Conservation (phyloP, 2,797 vertebrate species). For the Steatocranus sp. region DNA sequence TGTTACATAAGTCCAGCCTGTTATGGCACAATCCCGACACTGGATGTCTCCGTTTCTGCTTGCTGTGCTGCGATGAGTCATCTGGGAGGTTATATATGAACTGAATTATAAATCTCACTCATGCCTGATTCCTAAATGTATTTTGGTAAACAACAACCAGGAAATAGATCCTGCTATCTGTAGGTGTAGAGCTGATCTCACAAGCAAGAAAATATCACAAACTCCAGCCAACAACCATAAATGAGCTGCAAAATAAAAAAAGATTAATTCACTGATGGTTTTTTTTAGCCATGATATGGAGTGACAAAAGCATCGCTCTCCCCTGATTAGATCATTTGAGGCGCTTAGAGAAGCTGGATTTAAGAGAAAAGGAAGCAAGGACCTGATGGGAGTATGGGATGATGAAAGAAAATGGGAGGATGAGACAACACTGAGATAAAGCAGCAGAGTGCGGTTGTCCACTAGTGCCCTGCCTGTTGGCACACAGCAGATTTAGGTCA, state of each 20-base stretch:
- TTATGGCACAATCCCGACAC: constrained; percentile 24
- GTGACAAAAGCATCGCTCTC: not conserved
- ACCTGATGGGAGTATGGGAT: not conserved
- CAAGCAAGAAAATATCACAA: not conserved
- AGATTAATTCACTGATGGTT: not conserved
- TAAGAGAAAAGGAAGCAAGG: not conserved
- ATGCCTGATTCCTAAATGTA: constrained; percentile 15
- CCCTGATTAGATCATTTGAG: not conserved
- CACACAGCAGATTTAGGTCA: constrained; percentile 34
- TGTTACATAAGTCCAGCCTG: constrained; percentile 62
- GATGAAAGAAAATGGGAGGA: constrained; percentile 14
- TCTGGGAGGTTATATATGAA: constrained; percentile 25
- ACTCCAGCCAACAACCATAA: not conserved
- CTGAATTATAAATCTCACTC: constrained; percentile 21
- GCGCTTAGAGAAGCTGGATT: not conserved
- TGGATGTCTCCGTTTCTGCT: constrained; percentile 58
- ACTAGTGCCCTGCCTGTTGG: not conserved
- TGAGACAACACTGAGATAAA: constrained; percentile 6
- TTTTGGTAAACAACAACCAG: not conserved
- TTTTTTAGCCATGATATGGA: not conserved
- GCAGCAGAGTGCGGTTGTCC: not conserved
- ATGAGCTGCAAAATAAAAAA: not conserved
- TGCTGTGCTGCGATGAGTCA: constrained; percentile 45
- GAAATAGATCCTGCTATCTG: not conserved
- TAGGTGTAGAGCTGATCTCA: not conserved